Conservation (phyloP, 2,888 invertebrate species). For the Cataglyphis livida region DNA sequence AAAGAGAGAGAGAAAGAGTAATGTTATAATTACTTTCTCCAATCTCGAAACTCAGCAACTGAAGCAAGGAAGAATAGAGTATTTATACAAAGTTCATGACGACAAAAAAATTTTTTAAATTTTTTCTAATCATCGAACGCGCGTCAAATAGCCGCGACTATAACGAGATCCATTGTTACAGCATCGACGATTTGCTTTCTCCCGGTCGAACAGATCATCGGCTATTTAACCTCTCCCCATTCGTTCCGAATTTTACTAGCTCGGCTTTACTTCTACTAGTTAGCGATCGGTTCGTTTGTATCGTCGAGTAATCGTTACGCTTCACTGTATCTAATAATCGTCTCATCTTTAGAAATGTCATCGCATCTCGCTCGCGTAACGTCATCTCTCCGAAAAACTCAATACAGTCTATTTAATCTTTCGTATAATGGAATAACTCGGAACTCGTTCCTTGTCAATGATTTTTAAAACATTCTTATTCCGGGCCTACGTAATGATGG, state of each 20-base stretch:
- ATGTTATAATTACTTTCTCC: background rate
- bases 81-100: background rate
- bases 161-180: constrained; percentile 20
- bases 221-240: constrained; percentile 23
- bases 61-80: background rate
- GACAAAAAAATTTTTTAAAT: background rate
- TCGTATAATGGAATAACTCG: background rate
- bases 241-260: constrained; percentile 14
- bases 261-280: constrained; percentile 19
- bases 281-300: constrained; percentile 14
- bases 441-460: background rate
- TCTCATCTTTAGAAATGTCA: constrained; percentile 34
- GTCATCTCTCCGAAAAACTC: constrained; percentile 13
- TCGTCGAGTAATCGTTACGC: constrained; percentile 42
- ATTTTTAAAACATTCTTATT: background rate
- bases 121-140: background rate
- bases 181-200: constrained; percentile 39
- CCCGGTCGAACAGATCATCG: constrained; percentile 25
- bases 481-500: background rate
- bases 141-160: background rate
- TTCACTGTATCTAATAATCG: constrained; percentile 48
- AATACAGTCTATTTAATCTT: background rate
- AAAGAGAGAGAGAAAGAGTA: background rate
- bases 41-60: background rate
- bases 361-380: constrained; percentile 2